A percentile compares a stretch with the other conserved stretches of the same genome.
phyloP scores from a whole-genome alignment of 1,140 invertebrate species.

The Habropoda laboriosa region DNA sequence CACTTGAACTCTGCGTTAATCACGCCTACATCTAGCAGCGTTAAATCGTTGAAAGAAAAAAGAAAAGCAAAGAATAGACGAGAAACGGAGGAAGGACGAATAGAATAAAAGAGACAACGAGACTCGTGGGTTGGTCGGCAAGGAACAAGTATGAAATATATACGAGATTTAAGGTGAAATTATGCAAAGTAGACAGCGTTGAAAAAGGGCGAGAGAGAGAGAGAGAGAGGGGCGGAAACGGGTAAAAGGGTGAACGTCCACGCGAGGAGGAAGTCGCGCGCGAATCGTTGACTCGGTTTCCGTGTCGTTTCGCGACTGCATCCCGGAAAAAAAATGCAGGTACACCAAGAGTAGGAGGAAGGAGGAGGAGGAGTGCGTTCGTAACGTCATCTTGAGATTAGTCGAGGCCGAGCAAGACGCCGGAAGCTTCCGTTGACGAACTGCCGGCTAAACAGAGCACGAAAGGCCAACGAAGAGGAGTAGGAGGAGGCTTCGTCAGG shows the following conservation, averaged over 20 bases:
- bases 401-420: conserved; percentile 24
- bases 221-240: too few relatives aligned
- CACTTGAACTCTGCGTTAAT: too few relatives aligned
- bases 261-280: background rate
- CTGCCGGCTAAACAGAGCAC: conserved; percentile 33
- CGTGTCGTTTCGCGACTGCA: conserved; percentile 16
- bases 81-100: background rate
- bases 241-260: conserved; percentile 30
- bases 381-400: conserved; percentile 46
- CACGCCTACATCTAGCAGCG: too few relatives aligned
- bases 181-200: background rate
- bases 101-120: background rate
- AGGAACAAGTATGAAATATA: background rate
- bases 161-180: conserved; percentile 14
- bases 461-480: conserved; percentile 20
- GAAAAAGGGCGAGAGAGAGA: background rate
- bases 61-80: background rate
- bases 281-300: background rate
- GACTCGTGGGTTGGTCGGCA: background rate
- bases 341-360: too few relatives aligned
- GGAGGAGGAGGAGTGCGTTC: background rate
- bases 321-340: conserved; percentile 19
- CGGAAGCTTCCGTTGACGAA: conserved; percentile 32
- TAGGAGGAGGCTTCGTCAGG: conserved; percentile 7
- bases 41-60: background rate